Evolutionary conservation across 1,140 invertebrate species (phyloP), one percentile per base, ranked within the genome.

Genomic region (Drosophila pandora): DNA sequence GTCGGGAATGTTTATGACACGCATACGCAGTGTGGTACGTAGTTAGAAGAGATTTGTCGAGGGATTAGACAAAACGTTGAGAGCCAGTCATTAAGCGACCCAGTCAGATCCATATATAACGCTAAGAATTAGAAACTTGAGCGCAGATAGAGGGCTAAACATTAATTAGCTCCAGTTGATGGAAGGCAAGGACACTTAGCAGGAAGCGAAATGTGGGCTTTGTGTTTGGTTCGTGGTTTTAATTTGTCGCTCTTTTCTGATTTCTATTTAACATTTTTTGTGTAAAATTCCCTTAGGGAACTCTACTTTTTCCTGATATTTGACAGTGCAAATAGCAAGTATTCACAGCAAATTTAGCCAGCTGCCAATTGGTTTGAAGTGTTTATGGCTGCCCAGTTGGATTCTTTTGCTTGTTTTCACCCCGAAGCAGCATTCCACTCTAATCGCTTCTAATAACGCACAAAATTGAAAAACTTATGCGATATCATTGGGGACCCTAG

Each of bases 381-480:
- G 71, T 88, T 88, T 73, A 88, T 83, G 61, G 52, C 52, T 65
- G 49, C 65, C 63, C 52, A 54, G 61, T 62, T 47, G 13, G 41
- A 21, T 21, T 50, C 41, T 32, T 49, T 54, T 17, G 17, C 49
- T 43, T 64, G 37, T 34, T 12, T n/a, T 10, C 54, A 6, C 39
- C 60, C 34, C 22, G 55, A 37, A 41, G 17, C 54, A 45, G 54
- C 59, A 47, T 56, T 56, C 53, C 61, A 60, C 82, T 84, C 87
- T 90, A 90, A 90, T 90, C 87, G 82, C 82, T 90, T 83, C 87
- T 90, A 90, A 90, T 90, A 90, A 90, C 76, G 83, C 83, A 90
- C 82, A 87, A 90, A 90, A 90, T 88, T 88, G 87, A 90, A 90
- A 90, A 90, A 90, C 87, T 90, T 90, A 80, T 90, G 81, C 87